These are phyloP conservation scores for Colossoma macropomum DNA, from an alignment of 2,113 vertebrate species.

Conservation along the genomic window DNA sequence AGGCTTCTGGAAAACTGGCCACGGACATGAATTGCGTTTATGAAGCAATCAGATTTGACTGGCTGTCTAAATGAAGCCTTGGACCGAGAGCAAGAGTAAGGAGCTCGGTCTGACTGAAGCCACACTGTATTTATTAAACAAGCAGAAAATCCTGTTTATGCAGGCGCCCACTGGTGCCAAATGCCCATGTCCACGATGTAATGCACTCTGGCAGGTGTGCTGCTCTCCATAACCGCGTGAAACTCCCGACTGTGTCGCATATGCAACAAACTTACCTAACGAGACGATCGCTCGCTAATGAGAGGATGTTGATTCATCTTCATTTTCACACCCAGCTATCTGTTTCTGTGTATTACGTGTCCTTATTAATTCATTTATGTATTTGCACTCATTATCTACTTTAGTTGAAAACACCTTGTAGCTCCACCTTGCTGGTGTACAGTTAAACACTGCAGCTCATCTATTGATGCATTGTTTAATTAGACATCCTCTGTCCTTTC, in stretches of 20 bases:
- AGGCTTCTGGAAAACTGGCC: background rate
- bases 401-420: too few species aligned
- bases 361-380: background rate
- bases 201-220: constrained; percentile 19
- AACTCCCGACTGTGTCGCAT: background rate
- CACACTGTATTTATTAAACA: constrained; percentile 27
- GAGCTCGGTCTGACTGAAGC: constrained; percentile 16
- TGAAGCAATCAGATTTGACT: background rate
- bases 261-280: constrained; percentile 8
- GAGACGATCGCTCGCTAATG: background rate
- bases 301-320: background rate
- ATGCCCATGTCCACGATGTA: background rate
- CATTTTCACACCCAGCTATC: background rate
- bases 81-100: background rate
- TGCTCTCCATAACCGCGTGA: background rate
- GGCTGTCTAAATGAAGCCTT: background rate
- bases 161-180: background rate
- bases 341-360: background rate
- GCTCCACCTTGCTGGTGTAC: too few species aligned
- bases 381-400: background rate
- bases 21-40: background rate
- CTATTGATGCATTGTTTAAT: too few species aligned
- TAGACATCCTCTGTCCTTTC: too few species aligned
- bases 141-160: constrained; percentile 26
- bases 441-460: too few species aligned